These are phyloP conservation scores for Troides oblongomaculatus DNA, from an alignment of 2,888 invertebrate species.

Conservation along the genomic window DNA sequence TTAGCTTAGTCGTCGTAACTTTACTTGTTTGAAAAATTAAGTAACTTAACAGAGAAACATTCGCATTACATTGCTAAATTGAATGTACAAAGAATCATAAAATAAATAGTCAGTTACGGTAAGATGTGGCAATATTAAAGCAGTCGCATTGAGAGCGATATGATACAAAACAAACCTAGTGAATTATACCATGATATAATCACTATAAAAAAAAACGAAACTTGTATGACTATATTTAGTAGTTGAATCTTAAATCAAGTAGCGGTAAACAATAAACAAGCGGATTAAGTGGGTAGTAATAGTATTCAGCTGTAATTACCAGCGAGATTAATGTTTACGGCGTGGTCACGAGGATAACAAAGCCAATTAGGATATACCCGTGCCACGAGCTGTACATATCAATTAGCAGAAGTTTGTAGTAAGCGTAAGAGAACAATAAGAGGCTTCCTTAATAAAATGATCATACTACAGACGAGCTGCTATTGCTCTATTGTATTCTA, in stretches of 20 bases:
- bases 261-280: conserved; percentile 2
- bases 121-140: not conserved
- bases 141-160: not conserved
- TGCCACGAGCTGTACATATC: conserved; percentile 43
- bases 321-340: conserved; percentile 38
- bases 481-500: not conserved
- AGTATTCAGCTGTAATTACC: conserved; percentile 30
- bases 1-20: not conserved
- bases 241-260: not conserved
- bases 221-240: not conserved
- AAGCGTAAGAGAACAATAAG: conserved; percentile 38
- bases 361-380: conserved; percentile 49
- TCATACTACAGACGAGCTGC: conserved; percentile 13
- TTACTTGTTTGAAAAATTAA: not conserved
- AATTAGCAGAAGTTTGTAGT: conserved; percentile 35
- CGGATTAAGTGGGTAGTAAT: conserved; percentile 16
- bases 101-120: not conserved
- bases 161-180: not conserved
- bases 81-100: not conserved
- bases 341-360: conserved; percentile 48
- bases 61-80: too few species aligned
- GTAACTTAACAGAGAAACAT: not conserved
- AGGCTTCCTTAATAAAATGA: conserved; percentile 26
- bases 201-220: not conserved
- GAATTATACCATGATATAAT: not conserved